Evolutionary conservation across 2,888 invertebrate genomes (phyloP), one percentile per base, ranked within the genome.

Genomic region (Operophtera brumata): DNA sequence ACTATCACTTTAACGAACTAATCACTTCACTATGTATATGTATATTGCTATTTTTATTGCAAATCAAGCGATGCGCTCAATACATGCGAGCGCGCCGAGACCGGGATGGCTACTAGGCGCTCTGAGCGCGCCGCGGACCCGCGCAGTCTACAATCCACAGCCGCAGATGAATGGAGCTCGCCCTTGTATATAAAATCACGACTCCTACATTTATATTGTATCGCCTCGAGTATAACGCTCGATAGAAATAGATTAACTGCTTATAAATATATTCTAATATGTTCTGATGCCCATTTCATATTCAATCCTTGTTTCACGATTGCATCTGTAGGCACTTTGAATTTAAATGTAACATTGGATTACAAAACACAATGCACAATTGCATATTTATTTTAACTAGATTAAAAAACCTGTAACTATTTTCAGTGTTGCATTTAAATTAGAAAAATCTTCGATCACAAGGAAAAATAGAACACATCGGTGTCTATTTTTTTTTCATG

Each of bases 181-280:
- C 78, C 77, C 73, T 75, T 77, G 78, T 76, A 70, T 75, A 76
- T 77, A 73, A 80, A 80, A 77, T 80, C 73, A 79, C 71, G 71
- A 75, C 74, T 72, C 70, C 72, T 76, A 77, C 77, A 80, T 83
- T 81, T 75, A 75, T 78, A 78, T 80, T 80, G 77, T 79, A 80
- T 78, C 70, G 69, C 67, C 70, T 75, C 77, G 75, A 73, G 73
- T 82, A 81, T 82, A 80, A 80, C 75, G 75, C 68, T 75, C 70
- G 80, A 84, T 85, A 74, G 70, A 85, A 86, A 86, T 86, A 87
- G 82, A 80, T 67, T 66, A 71, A 77, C 65, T 65, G 67, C 69
- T 77, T 76, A 73, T 77, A 78, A 76, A 80, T 76, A 76, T 75
- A 74, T 65, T 67, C 61, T 55, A 61, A 70, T 67, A 67, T 64